These are phyloP conservation scores for Eupithecia vulgata DNA, from an alignment of 2,888 invertebrate species.

Conservation along the genomic window DNA sequence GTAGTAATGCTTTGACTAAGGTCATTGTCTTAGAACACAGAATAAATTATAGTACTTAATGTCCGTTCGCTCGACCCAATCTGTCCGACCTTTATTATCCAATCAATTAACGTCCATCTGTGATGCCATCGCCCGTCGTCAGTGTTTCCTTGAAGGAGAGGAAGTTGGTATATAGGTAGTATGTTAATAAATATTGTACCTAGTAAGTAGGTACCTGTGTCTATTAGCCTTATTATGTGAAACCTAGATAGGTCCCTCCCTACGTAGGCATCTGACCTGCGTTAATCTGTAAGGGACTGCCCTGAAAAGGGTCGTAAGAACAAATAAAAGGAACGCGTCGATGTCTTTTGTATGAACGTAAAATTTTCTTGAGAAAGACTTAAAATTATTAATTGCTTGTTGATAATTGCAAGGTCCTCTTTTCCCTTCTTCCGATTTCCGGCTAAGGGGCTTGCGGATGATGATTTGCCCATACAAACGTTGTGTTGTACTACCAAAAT, in stretches of 20 bases:
- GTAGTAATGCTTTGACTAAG: not conserved
- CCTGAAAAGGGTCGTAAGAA: not conserved
- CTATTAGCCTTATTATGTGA: too few species aligned
- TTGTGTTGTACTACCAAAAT: too few species aligned
- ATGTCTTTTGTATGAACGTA: slow-evolving; percentile 64
- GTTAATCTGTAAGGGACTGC: not conserved
- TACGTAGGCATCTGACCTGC: too few species aligned
- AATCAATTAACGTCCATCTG: not conserved
- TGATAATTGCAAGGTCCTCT: too few species aligned
- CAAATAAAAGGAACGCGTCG: slow-evolving; percentile 54
- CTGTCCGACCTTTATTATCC: not conserved
- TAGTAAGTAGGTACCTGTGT: too few species aligned
- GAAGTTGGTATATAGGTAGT: not conserved
- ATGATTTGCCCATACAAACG: too few species aligned
- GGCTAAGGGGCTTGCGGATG: too few species aligned
- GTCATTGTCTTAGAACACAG: not conserved
- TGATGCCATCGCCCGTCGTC: not conserved
- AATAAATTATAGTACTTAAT: not conserved
- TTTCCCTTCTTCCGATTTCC: too few species aligned
- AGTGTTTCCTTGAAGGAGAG: not conserved
- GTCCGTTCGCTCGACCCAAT: not conserved
- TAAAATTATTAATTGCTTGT: too few species aligned
- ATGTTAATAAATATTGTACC: not conserved
- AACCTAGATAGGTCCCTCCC: too few species aligned
- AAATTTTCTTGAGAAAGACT: not conserved